Evolutionary conservation across 2,113 vertebrate species (phyloP), one percentile per base, ranked within the genome.

Genomic region (Triplophysa rosa): DNA sequence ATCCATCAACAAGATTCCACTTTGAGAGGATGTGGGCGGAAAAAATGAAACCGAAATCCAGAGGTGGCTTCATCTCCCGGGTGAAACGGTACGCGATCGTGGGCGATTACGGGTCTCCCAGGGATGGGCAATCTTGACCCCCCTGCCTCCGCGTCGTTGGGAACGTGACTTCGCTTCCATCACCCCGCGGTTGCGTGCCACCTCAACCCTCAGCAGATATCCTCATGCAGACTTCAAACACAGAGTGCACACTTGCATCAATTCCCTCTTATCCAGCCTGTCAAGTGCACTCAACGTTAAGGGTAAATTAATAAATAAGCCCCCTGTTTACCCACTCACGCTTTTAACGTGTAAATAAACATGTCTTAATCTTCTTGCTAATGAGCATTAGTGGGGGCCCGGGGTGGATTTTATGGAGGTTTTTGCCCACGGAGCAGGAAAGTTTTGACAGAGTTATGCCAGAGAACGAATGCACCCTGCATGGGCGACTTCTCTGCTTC

Each of bases 291-390:
- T 69, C 67, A 80, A 59, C 54, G 72, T 84, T 82, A 85, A 83
- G 83, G 80, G 73, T 76, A 78, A 71, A 87, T 82, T 81, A 84
- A 83, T 84, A 90, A 87, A 88, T 88, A 87, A 87, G 40, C 73
- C 80, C 70, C 80, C 5, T 76, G 85, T 89, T 89, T 87, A 82
- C 77, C 73, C 80, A 68, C 75, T 33, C 66, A 42, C 64, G 70
- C 79, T 78, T 80, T 74, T 66, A 45, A 29, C n/a, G 86, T 88
- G 86, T 89, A 86, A 90, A 90, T 91, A 88, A 90, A 87, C 84
- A 82, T 56, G 71, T 82, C 82, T 85, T 90, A 89, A 88, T 91
- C 73, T 65, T 83, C 67, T 81, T 76, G 85, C 89, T 91, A 92
- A 92, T 91, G 89, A 93, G 91, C 84, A 63, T 71, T 69, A 85